Percentiles rank a stretch among this genome's conserved stretches.
Evolutionary conservation across 2,888 invertebrate genomes (phyloP).

Genomic region (Drosophila stalkeri): DNA sequence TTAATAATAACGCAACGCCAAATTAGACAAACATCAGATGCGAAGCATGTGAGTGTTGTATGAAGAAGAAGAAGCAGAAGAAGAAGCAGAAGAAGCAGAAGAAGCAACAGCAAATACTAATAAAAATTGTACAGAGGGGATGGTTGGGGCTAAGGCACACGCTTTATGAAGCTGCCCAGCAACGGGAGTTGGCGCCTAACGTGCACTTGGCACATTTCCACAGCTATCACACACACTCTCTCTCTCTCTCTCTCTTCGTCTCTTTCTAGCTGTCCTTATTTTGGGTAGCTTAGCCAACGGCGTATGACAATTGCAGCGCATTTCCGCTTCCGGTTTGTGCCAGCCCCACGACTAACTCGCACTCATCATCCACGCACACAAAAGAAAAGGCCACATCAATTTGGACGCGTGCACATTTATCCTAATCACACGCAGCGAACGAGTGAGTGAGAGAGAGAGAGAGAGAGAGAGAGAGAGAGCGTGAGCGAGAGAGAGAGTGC

Average conservation of each 20-base stretch:
- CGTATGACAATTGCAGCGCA: conserved; percentile 78
- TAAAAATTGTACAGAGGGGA: conserved; percentile 52
- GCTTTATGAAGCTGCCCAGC: conserved; percentile 59
- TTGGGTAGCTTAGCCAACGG: conserved; percentile 33
- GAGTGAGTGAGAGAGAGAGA: neutral
- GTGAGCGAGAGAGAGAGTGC: conserved; percentile 3
- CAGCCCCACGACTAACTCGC: neutral
- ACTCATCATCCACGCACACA: conserved; percentile 28
- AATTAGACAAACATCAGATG: conserved; percentile 62
- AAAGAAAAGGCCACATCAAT: conserved; percentile 70
- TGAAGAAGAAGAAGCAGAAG: too few relatives aligned
- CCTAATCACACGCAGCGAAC: conserved; percentile 66
- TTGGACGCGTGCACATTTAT: conserved; percentile 78
- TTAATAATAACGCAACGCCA: conserved; percentile 56
- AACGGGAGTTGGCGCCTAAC: neutral
- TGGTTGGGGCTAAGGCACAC: conserved; percentile 35
- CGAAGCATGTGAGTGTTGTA: conserved; percentile 19
- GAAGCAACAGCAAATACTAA: conserved; percentile 34
- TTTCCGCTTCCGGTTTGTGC: conserved; percentile 61
- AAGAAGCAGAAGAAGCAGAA: conserved; percentile 22
- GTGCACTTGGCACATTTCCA: conserved; percentile 44
- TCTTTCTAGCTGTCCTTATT: neutral
- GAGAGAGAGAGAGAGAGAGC: neutral
- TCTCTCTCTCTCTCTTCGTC: neutral
- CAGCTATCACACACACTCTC: neutral